Evolutionary conservation across 2,888 invertebrate species (phyloP).

Genomic region (Ectemnius continuus): DNA sequence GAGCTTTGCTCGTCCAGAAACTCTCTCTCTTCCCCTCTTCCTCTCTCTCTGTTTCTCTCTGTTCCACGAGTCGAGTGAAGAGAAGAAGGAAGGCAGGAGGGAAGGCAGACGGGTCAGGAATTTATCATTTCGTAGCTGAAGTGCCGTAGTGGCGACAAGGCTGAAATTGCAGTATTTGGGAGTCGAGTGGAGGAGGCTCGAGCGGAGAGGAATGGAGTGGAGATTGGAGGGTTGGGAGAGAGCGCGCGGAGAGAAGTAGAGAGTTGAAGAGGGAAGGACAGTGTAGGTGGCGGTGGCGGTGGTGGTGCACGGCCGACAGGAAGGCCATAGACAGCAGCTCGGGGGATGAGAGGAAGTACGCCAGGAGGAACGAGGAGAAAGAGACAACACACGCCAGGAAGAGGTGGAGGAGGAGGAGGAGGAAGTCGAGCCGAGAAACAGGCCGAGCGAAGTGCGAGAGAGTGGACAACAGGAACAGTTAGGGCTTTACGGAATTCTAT

Average conservation of each 20-base stretch:
- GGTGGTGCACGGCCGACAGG: conserved; percentile 31
- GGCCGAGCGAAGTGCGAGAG: not conserved
- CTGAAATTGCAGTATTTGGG: conserved; percentile 75
- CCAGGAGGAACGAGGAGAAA: not conserved
- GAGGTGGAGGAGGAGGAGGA: too few species aligned
- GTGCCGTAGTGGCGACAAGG: conserved; percentile 68
- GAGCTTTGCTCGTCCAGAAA: too few species aligned
- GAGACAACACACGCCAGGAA: conserved; percentile 9
- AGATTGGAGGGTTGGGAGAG: conserved; percentile 52
- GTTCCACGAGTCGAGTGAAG: not conserved
- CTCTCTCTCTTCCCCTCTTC: too few species aligned
- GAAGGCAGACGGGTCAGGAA: conserved; percentile 63
- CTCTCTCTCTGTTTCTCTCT: too few species aligned
- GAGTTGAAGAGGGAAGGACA: conserved; percentile 31
- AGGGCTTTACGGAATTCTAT: conserved; percentile 43
- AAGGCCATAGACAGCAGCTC: conserved; percentile 45
- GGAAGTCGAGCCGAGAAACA: conserved; percentile 10
- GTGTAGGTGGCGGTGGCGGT: too few species aligned
- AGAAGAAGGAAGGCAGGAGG: not conserved
- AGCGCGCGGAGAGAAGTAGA: conserved; percentile 50
- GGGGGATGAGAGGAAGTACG: conserved; percentile 30
- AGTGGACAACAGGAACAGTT: conserved; percentile 30
- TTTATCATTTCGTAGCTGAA: conserved; percentile 73
- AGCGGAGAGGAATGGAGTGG: conserved; percentile 57
- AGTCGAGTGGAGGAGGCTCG: conserved; percentile 67